Evolutionary conservation across 2,113 vertebrate species (phyloP).

Genomic region (Eonycteris spelaea): DNA sequence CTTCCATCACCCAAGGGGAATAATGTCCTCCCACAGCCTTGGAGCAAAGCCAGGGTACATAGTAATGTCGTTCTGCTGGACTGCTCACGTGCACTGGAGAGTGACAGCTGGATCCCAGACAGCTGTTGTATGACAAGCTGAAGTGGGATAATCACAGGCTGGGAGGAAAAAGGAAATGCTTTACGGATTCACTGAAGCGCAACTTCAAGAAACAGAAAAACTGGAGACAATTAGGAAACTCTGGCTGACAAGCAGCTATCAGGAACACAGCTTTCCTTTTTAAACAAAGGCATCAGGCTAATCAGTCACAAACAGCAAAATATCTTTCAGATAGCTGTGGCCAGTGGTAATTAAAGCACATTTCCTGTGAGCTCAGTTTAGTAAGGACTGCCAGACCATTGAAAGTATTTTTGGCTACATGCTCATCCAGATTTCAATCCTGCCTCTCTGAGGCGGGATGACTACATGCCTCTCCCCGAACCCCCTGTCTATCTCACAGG

Average conservation of each 20-base stretch:
- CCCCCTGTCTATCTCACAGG: neutral
- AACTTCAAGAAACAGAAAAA: slow-evolving; percentile 38
- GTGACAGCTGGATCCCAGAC: slow-evolving; percentile 32
- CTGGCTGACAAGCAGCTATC: slow-evolving; percentile 58
- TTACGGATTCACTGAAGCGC: slow-evolving; percentile 43
- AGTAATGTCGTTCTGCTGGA: neutral
- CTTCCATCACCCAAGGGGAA: neutral
- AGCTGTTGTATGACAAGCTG: slow-evolving; percentile 29
- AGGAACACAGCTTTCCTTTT: neutral
- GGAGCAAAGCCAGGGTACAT: neutral
- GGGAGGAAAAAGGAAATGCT: slow-evolving; percentile 49
- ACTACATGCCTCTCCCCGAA: neutral
- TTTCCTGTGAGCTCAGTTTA: slow-evolving; percentile 49
- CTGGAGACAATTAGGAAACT: slow-evolving; percentile 33
- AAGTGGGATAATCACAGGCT: slow-evolving; percentile 24
- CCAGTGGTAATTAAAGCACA: slow-evolving; percentile 31
- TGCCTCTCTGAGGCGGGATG: neutral
- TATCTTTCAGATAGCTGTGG: neutral
- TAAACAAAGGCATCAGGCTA: slow-evolving; percentile 1
- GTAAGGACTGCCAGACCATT: neutral
- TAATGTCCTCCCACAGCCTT: neutral
- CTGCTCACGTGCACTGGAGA: neutral
- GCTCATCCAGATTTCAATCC: slow-evolving; percentile 12
- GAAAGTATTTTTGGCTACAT: slow-evolving; percentile 38
- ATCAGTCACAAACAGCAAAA: neutral